Evolutionary conservation across 2,888 invertebrate genomes (phyloP).

Genomic region (Ophraella communa): DNA sequence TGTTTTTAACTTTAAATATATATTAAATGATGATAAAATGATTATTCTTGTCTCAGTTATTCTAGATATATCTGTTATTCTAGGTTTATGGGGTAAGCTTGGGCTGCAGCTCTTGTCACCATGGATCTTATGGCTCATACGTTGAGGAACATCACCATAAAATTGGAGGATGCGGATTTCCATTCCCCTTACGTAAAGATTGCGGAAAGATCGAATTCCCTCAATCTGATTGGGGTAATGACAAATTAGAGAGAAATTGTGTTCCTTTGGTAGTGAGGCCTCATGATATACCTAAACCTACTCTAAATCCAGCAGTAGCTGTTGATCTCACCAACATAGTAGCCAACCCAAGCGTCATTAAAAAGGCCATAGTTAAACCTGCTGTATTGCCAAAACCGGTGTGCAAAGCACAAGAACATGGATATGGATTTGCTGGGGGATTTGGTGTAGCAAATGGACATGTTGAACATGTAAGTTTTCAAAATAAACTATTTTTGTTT

Average conservation of each 20-base stretch:
- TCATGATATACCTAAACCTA: constrained; percentile 45
- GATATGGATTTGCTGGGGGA: constrained; percentile 36
- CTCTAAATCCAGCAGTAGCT: constrained; percentile 21
- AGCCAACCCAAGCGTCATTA: constrained; percentile 51
- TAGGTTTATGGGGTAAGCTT: constrained; percentile 2
- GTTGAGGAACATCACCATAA: background rate
- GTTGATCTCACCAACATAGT: constrained; percentile 42
- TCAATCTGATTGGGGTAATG: constrained; percentile 8
- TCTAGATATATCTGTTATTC: background rate
- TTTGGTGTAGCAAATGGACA: background rate
- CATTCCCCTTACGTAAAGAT: constrained; percentile 1
- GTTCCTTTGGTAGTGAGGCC: constrained; percentile 53
- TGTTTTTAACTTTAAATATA: constrained; percentile 2
- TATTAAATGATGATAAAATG: too few relatives aligned
- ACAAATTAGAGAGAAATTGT: constrained; percentile 14
- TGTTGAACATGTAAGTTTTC: background rate
- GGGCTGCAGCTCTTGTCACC: background rate
- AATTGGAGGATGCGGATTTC: constrained; percentile 13
- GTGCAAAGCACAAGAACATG: constrained; percentile 32
- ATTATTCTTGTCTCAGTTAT: too few relatives aligned
- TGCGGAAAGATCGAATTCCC: background rate
- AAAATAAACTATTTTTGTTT: too few relatives aligned
- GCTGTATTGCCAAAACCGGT: constrained; percentile 53
- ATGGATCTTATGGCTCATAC: background rate
- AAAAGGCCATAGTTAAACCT: constrained; percentile 53